Conservation (phyloP, 2,888 invertebrate species). For the Incurvaria masculella region DNA sequence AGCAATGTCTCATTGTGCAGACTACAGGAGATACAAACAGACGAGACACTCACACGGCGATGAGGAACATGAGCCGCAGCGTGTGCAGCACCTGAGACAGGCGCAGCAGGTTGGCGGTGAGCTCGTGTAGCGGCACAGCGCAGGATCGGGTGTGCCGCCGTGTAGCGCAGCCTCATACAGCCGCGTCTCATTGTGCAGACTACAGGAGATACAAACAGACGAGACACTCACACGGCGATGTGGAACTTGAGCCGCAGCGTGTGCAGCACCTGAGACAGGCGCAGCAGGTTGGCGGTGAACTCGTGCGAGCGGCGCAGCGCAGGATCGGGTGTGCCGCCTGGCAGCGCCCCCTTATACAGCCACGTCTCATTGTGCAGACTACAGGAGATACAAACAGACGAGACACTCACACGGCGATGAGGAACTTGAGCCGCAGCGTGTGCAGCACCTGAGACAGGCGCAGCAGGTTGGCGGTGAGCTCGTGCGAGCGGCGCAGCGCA, state of each 20-base stretch:
- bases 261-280: constrained; percentile 67
- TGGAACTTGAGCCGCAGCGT: constrained; percentile 72
- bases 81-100: constrained; percentile 70
- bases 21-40: no score
- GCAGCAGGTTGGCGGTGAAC: constrained; percentile 66
- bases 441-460: constrained; percentile 68
- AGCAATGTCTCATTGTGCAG: constrained; percentile 88
- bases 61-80: constrained; percentile 70
- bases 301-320: constrained; percentile 70
- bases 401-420: constrained; percentile 77
- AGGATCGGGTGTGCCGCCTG: constrained; percentile 42
- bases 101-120: constrained; percentile 68
- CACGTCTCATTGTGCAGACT: constrained; percentile 89
- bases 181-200: constrained; percentile 89
- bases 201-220: no score
- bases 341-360: constrained; percentile 77
- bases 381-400: no score
- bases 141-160: constrained; percentile 32
- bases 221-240: constrained; percentile 76
- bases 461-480: constrained; percentile 68
- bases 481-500: constrained; percentile 67
- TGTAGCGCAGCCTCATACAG: constrained; percentile 79
- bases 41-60: constrained; percentile 77
- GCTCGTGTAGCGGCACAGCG: constrained; percentile 69
- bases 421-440: constrained; percentile 70